A percentile compares a stretch with the other conserved stretches of the same genome.
Conservation (phyloP, 2,888 invertebrate genomes). For the Cheilosia soror region DNA sequence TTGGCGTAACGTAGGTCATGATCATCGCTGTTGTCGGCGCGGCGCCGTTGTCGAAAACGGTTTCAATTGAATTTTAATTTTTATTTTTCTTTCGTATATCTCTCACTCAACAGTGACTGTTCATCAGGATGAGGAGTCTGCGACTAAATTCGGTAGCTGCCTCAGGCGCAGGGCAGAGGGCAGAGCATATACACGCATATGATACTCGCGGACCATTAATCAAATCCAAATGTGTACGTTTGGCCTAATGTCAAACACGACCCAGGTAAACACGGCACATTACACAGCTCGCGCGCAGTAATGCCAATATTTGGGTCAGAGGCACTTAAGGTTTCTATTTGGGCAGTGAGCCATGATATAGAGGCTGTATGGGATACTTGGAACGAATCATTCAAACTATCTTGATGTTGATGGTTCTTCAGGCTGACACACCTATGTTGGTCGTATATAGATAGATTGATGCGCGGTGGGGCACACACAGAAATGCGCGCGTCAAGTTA, state of each 20-base stretch:
- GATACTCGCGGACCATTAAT: conserved; percentile 62
- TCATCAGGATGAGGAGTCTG: neutral
- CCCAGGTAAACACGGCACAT: conserved; percentile 67
- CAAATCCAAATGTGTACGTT: conserved; percentile 38
- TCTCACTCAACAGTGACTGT: neutral
- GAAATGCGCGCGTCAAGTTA: conserved; percentile 54
- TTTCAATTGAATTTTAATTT: conserved; percentile 67
- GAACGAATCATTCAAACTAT: conserved; percentile 53
- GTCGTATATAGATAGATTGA: conserved; percentile 37
- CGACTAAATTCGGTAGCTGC: conserved; percentile 58
- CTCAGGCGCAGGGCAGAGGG: conserved; percentile 52
- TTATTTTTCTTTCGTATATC: conserved; percentile 6
- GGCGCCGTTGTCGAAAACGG: conserved; percentile 17
- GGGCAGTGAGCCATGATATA: conserved; percentile 25
- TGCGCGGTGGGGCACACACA: conserved; percentile 16
- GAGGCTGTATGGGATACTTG: conserved; percentile 25
- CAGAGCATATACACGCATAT: conserved; percentile 34
- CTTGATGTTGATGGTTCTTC: conserved; percentile 71
- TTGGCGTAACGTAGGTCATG: conserved; percentile 70
- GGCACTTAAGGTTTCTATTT: conserved; percentile 74
- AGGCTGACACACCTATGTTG: conserved; percentile 69
- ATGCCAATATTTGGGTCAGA: conserved; percentile 74
- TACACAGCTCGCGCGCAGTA: conserved; percentile 44
- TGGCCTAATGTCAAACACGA: conserved; percentile 57
- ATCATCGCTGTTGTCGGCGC: conserved; percentile 39